Base-by-base conservation (phyloP, 2,797 vertebrate species). In the Okamejei kenojei region DNA sequence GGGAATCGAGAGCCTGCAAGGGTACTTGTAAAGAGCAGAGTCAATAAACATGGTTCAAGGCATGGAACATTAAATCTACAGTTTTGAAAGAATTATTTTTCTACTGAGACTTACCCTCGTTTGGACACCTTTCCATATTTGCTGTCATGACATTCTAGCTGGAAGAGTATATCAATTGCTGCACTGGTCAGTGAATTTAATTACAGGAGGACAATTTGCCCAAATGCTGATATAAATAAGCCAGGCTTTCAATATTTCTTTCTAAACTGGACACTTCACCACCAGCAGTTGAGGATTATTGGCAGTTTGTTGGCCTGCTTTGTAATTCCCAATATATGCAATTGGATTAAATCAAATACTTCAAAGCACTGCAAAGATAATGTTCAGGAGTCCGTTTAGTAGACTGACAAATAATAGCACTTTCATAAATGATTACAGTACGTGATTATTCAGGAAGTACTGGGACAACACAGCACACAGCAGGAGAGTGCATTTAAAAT, bases 371-470 rank as follows among this genome's bases (percentile, higher is more conserved):
- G 45, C 19, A 15, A 29, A 91, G 71, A 74, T 91, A 74, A 74
- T 54, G 29, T 74, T 38, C 1, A 35, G 10, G 68, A 26, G 68
- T 74, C 29, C n/a, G 29, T 88, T 73, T 74, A 23, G 26, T 68
- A 91, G 90, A 73, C 21, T 90, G 73, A 91, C 68, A 74, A 91
- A 91, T 74, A 90, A 90, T 63, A 7, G 84, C 45, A 58, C 26
- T 58, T 58, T 29, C 80, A 82, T 65, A 32, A 88, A 21, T 65
- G 29, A 88, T 88, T n/a, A 88, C 45, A 45, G 45, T 45, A 45
- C 63, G 29, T 65, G 61, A 88, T 88, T 88, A 88, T 35, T 65
- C 63, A 65, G n/a, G 15, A 32, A 32, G 65, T n/a, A 65, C 29
- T 88, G 65, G 19, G 61, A 65, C 29, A 88, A 88, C 65, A 65